Conservation (phyloP, 2,888 invertebrate genomes). For the Lycia hirtaria region DNA sequence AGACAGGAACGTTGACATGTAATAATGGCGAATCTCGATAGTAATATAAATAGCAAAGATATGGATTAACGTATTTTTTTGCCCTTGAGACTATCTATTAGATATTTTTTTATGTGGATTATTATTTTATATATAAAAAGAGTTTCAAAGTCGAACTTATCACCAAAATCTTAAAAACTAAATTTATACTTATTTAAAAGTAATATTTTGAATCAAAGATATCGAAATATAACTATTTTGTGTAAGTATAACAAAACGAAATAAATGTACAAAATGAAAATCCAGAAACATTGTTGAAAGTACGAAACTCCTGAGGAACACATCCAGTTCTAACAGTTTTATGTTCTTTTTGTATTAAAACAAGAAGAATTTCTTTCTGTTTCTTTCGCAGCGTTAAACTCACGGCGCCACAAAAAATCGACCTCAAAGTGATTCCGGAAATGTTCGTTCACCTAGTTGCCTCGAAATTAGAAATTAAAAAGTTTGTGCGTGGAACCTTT, state of each 20-base stretch:
- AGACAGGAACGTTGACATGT: background rate
- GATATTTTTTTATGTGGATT: background rate
- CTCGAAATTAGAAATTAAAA: constrained; percentile 35
- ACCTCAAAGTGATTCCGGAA: constrained; percentile 27
- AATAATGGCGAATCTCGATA: background rate
- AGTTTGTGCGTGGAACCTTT: constrained; percentile 34
- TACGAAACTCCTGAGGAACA: no score
- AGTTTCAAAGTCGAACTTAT: no score
- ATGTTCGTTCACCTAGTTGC: constrained; percentile 29
- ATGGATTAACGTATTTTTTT: background rate
- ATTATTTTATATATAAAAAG: no score
- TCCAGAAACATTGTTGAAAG: no score
- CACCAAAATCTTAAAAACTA: no score
- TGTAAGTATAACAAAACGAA: no score
- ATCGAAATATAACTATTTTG: no score
- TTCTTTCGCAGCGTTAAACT: background rate
- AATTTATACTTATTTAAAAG: no score
- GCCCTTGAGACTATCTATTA: background rate
- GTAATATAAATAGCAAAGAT: background rate
- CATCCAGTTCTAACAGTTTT: background rate
- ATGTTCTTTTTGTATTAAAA: background rate
- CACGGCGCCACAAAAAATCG: constrained; percentile 9
- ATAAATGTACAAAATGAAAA: no score
- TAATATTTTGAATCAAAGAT: no score
- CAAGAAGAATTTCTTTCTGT: background rate